Evolutionary conservation across 2,888 invertebrate species (phyloP), one percentile per base, ranked within the genome.

Genomic region (Labia minor): DNA sequence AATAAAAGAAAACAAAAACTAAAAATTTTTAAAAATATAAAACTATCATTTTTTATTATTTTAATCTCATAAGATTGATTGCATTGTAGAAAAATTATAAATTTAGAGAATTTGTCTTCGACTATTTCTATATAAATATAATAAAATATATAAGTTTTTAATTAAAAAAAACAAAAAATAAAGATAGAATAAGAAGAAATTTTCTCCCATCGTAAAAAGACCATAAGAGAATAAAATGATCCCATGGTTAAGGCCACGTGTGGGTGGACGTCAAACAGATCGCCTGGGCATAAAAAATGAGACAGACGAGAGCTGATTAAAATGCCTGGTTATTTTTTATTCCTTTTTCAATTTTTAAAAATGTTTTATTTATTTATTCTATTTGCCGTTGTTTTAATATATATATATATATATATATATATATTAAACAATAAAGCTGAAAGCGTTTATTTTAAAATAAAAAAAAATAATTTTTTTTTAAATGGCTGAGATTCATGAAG

Each of bases 251-350:
- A 49, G 49, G 49, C 49, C 49, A 49, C 49, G 49, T 49, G 49
- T 49, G 49, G n/a, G 49, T 49, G 49, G 49, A 49, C 49, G 49
- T 49, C 49, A 49, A 33, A 49, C 49, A 49, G 49, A 49, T 49
- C 49, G 49, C 49, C 49, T 49, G 49, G 49, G 49, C 49, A 49
- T 49, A 49, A 26, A 6, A 26, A 26, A 26, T 6, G 49, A 14
- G 14, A 11, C 49, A 49, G 49, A 14, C 49, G 49, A n/a, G n/a
- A 49, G 16, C 49, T 49, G 49, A 49, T 10, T 14, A 49, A n/a
- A n/a, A 49, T 49, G 49, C 49, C 49, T 49, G 49, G n/a, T 49
- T 8, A 49, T 49, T n/a, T 49, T 49, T 49, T 49, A 16, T 49
- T 49, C 14, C 3, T 49, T 49, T 49, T n/a, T 49, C 14, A n/a